phyloP scores from a whole-genome alignment of 23 tunicate genomes.

The Diplosoma virens region DNA sequence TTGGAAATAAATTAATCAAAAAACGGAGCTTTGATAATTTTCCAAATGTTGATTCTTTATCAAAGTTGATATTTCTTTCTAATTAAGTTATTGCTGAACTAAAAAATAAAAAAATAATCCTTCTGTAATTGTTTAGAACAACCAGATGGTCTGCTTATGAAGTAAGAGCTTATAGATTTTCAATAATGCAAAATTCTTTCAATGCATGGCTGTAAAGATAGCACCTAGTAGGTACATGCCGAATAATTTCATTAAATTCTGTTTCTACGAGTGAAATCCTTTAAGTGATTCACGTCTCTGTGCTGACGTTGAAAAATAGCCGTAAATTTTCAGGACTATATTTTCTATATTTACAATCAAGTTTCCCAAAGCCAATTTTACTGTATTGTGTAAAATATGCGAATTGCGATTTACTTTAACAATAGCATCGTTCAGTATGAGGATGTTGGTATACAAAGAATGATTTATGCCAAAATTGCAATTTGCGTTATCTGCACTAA shows the following conservation, averaged over 20 bases:
- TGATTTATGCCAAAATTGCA: neutral
- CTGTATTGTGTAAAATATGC: neutral
- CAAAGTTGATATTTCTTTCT: neutral
- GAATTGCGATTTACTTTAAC: neutral
- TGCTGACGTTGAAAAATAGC: neutral
- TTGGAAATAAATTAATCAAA: neutral
- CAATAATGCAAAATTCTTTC: neutral
- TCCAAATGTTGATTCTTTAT: neutral
- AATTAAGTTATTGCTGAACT: neutral
- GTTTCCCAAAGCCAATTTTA: neutral
- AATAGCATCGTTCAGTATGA: neutral
- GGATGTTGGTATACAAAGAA: neutral
- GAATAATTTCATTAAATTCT: neutral
- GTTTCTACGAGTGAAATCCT: slow-evolving; percentile 1
- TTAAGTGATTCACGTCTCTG: slow-evolving; percentile 4
- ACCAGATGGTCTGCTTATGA: neutral
- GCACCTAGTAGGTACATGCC: slow-evolving; percentile 14
- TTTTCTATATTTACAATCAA: neutral
- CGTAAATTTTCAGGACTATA: neutral
- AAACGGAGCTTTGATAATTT: slow-evolving; percentile 1
- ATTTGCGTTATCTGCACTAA: slow-evolving; percentile 17
- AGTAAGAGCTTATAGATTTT: neutral
- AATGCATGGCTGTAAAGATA: slow-evolving; percentile 1
- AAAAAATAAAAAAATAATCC: neutral
- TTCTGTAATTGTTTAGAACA: slow-evolving; percentile 2